A percentile compares a stretch with the other conserved stretches of the same genome.
phyloP scores from a whole-genome alignment of 2,888 invertebrate genomes.

The Ariolimax columbianus region DNA sequence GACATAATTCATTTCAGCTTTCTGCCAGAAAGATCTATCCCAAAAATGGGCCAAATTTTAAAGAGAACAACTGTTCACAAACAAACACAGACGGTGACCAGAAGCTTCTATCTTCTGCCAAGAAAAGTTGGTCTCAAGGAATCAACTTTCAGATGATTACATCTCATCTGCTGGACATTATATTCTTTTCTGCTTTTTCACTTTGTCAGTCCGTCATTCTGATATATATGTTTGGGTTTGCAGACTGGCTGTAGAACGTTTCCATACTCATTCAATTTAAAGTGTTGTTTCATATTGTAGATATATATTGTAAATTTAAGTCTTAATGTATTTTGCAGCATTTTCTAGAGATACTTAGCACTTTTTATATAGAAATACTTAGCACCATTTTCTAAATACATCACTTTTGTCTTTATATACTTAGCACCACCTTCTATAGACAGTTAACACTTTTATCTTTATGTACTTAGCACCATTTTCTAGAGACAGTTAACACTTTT shows the following conservation, averaged over 20 bases:
- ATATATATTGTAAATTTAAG: too few relatives aligned
- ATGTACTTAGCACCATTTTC: too few relatives aligned
- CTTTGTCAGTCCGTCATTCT: background rate
- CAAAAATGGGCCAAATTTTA: background rate
- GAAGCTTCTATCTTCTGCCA: background rate
- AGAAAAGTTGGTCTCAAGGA: background rate
- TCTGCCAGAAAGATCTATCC: background rate
- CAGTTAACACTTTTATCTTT: too few relatives aligned
- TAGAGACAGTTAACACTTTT: too few relatives aligned
- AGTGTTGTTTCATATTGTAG: too few relatives aligned
- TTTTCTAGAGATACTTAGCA: too few relatives aligned
- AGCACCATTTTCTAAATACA: too few relatives aligned
- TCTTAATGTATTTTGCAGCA: too few relatives aligned
- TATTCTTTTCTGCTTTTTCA: background rate
- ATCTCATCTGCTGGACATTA: background rate
- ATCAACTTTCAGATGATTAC: background rate
- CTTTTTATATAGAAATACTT: too few relatives aligned
- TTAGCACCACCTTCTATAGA: too few relatives aligned
- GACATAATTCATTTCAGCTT: background rate
- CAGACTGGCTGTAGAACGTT: background rate
- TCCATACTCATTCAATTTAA: too few relatives aligned
- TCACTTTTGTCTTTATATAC: too few relatives aligned
- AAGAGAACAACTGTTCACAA: background rate
- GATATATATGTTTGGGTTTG: background rate
- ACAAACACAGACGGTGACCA: background rate